Evolutionary conservation across 2,113 vertebrate genomes (phyloP).

Genomic region (Oxyruncus cristatus): DNA sequence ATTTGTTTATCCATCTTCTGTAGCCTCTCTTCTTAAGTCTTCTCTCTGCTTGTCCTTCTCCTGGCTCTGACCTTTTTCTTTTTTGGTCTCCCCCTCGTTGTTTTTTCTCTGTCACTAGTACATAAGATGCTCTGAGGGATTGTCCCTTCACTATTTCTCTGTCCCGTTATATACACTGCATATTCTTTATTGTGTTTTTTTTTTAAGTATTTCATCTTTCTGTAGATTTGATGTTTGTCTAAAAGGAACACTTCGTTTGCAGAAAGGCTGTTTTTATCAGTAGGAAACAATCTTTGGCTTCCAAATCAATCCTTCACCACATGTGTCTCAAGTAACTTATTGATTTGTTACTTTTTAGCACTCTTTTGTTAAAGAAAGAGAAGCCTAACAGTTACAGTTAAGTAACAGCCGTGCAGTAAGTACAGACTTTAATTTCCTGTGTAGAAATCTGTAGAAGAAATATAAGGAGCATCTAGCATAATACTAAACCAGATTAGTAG

Average conservation of each 20-base stretch:
- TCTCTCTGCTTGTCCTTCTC: not conserved
- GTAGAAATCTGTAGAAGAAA: constrained; percentile 52
- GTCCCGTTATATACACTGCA: not conserved
- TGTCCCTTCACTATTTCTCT: not conserved
- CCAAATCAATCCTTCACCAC: constrained; percentile 18
- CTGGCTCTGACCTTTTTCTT: not conserved
- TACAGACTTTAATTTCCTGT: constrained; percentile 70
- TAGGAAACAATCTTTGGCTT: not conserved
- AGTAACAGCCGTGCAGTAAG: constrained; percentile 23
- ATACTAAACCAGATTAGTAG: constrained; percentile 15
- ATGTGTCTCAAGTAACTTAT: constrained; percentile 36
- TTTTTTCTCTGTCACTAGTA: not conserved
- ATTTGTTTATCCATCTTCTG: not conserved
- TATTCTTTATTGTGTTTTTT: not conserved
- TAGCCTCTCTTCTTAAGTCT: not conserved
- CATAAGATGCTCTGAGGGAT: not conserved
- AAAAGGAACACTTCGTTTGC: not conserved
- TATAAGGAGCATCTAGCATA: constrained; percentile 21
- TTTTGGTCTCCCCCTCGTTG: not conserved
- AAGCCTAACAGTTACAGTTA: constrained; percentile 10
- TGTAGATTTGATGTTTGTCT: not conserved
- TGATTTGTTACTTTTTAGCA: constrained; percentile 56
- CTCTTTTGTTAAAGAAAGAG: not conserved
- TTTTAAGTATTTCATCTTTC: not conserved
- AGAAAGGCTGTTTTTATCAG: not conserved